Percentiles rank a stretch among this genome's conserved stretches.
Evolutionary conservation across 2,797 vertebrate genomes (phyloP).

Genomic region (Falco concolor): DNA sequence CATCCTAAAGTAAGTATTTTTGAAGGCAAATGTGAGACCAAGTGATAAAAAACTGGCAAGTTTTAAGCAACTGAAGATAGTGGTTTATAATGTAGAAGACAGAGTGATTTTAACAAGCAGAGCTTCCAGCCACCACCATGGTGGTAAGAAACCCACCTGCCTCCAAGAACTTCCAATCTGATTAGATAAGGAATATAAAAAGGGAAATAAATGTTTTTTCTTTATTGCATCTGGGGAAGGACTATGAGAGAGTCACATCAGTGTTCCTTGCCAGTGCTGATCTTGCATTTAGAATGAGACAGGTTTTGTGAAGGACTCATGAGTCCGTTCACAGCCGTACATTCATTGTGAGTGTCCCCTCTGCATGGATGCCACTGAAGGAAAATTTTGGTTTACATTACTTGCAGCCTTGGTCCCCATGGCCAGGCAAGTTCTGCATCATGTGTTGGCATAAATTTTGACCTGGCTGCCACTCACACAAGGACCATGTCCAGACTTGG

Average conservation of each 20-base stretch:
- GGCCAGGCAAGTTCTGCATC: rapidly evolving
- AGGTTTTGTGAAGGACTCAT: background rate
- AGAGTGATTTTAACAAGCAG: background rate
- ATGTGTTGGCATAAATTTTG: rapidly evolving
- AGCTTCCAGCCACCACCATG: background rate
- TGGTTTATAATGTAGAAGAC: background rate
- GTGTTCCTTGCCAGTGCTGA: background rate
- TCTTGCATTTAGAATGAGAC: background rate
- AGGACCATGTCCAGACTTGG: background rate
- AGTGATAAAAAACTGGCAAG: background rate
- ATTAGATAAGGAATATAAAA: background rate
- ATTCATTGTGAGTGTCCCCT: background rate
- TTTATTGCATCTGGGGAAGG: background rate
- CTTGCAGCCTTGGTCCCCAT: background rate
- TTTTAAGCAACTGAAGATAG: background rate
- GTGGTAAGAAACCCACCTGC: background rate
- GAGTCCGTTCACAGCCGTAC: rapidly evolving
- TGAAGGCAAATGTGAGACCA: background rate
- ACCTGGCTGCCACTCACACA: background rate
- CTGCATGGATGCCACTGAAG: background rate
- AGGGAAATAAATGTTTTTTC: background rate
- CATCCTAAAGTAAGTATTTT: background rate
- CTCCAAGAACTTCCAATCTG: background rate
- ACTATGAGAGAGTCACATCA: background rate
- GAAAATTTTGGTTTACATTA: background rate